Percentiles rank a stretch among this genome's conserved stretches.
These are phyloP conservation scores for Ctenicera cuprea DNA, from an alignment of 2,888 invertebrate genomes.

Conservation along the genomic window DNA sequence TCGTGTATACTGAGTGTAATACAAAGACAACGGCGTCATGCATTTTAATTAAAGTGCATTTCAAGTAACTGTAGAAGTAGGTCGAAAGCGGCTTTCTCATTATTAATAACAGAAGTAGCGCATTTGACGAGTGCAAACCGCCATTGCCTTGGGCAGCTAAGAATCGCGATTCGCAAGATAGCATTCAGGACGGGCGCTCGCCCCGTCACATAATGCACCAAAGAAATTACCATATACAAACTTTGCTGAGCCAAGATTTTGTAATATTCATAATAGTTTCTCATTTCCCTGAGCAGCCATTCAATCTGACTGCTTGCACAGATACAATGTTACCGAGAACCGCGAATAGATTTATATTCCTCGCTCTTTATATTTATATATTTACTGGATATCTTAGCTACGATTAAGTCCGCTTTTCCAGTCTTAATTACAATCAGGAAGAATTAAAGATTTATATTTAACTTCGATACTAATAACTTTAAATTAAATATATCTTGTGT, in stretches of 20 bases:
- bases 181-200: slow-evolving; percentile 65
- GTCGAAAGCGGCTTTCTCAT: slow-evolving; percentile 47
- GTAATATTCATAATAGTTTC: slow-evolving; percentile 68
- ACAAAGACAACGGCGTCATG: slow-evolving; percentile 36
- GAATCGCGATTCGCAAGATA: slow-evolving; percentile 67
- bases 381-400: slow-evolving; percentile 7
- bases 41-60: slow-evolving; percentile 48
- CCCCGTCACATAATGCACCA: slow-evolving; percentile 65
- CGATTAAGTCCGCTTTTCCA: slow-evolving; percentile 13
- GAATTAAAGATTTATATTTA: slow-evolving; percentile 1
- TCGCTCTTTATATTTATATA: slow-evolving; percentile 27
- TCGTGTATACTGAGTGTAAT: neutral
- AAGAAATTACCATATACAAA: slow-evolving; percentile 69
- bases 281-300: slow-evolving; percentile 65
- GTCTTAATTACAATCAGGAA: slow-evolving; percentile 18
- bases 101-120: slow-evolving; percentile 48
- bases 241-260: slow-evolving; percentile 63
- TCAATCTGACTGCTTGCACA: slow-evolving; percentile 57
- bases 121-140: slow-evolving; percentile 50
- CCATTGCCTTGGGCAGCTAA: slow-evolving; percentile 53
- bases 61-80: slow-evolving; percentile 43
- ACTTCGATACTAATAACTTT: slow-evolving; percentile 1
- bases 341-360: slow-evolving; percentile 26
- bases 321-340: slow-evolving; percentile 33
- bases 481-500: slow-evolving; percentile 21